These are phyloP conservation scores for Radopholus similis DNA, from an alignment of 1,140 invertebrate species.

Conservation along the genomic window DNA sequence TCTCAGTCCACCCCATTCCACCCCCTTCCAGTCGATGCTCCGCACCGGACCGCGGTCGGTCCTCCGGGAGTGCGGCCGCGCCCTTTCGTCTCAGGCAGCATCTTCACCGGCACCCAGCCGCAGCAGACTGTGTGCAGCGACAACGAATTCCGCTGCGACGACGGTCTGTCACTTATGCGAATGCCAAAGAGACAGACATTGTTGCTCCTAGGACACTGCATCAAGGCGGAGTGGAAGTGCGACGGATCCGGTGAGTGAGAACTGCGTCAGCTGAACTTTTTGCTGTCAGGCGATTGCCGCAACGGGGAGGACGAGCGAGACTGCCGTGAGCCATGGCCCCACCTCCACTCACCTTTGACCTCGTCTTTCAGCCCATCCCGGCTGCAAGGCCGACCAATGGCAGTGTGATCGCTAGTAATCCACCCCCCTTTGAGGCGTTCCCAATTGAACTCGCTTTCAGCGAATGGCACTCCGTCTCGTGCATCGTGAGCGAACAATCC, in stretches of 20 bases:
- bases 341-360: neutral
- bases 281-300: constrained; percentile 42
- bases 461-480: constrained; percentile 69
- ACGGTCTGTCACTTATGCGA: constrained; percentile 25
- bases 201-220: constrained; percentile 64
- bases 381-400: constrained; percentile 58
- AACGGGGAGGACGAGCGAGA: constrained; percentile 54
- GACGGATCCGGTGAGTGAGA: constrained; percentile 63
- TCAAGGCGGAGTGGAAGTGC: constrained; percentile 66
- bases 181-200: constrained; percentile 61
- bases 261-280: neutral
- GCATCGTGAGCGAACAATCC: constrained; percentile 6
- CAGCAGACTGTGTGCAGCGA: constrained; percentile 41
- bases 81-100: constrained; percentile 2
- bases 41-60: neutral
- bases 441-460: constrained; percentile 4
- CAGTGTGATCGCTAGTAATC: constrained; percentile 52
- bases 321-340: constrained; percentile 46
- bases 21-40: constrained; percentile 5
- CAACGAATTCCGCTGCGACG: constrained; percentile 58
- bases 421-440: neutral
- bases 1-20: neutral
- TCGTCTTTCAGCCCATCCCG: constrained; percentile 55
- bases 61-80: constrained; percentile 7
- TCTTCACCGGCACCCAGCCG: constrained; percentile 1